Evolutionary conservation across 2,113 vertebrate species (phyloP).

Genomic region (Balaeniceps rex): DNA sequence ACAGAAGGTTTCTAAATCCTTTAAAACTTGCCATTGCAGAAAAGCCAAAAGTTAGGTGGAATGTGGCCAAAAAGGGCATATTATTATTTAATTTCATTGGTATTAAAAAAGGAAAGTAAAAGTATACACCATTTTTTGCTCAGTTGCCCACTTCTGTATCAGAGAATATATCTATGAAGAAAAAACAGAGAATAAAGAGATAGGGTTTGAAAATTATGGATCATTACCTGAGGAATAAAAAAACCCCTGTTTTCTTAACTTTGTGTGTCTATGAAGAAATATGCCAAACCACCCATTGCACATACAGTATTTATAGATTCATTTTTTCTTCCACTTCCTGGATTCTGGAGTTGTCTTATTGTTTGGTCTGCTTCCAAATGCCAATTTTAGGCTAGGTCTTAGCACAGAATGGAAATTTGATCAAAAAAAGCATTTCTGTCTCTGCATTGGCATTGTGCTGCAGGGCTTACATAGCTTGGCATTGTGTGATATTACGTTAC

Average conservation of each 20-base stretch:
- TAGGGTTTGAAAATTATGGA: neutral
- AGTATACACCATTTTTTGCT: neutral
- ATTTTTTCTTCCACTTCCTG: neutral
- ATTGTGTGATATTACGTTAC: neutral
- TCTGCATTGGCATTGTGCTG: neutral
- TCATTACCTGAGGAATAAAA: neutral
- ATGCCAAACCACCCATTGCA: neutral
- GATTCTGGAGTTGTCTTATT: neutral
- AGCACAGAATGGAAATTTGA: neutral
- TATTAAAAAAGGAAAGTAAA: neutral
- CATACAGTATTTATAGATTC: neutral
- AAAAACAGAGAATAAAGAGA: neutral
- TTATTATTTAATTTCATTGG: neutral
- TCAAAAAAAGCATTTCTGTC: neutral
- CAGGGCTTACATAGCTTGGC: neutral
- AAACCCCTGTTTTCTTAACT: rapidly evolving
- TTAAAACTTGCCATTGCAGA: neutral
- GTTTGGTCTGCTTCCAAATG: neutral
- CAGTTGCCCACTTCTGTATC: neutral
- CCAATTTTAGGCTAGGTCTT: neutral
- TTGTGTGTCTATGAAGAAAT: neutral
- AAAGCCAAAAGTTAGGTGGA: neutral
- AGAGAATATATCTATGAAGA: neutral
- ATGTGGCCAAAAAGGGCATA: neutral
- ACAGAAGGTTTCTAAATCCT: neutral